phyloP scores from a whole-genome alignment of 2,888 invertebrate species.

The Pimpla rufipes region DNA sequence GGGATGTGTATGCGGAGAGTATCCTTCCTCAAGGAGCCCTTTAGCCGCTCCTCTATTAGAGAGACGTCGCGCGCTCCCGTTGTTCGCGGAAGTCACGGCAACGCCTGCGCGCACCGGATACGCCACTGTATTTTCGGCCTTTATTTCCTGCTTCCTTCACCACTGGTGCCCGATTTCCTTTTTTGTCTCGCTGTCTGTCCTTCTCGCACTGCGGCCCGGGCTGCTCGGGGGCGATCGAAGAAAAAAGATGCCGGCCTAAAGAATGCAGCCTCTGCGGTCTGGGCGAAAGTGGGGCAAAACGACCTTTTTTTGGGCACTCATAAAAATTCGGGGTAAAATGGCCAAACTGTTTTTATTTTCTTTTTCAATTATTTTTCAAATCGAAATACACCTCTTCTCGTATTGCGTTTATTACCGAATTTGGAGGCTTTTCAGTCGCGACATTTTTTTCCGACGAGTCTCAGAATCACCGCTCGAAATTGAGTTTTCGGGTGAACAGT shows the following conservation, averaged over 20 bases:
- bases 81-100: background rate
- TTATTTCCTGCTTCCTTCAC: conserved; percentile 22
- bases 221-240: background rate
- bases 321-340: no score
- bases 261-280: conserved; percentile 10
- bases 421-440: no score
- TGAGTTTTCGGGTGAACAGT: no score
- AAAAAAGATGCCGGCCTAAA: conserved; percentile 12
- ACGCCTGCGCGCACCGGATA: conserved; percentile 3
- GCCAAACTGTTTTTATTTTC: no score
- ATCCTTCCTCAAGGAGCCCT: conserved; percentile 11
- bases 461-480: no score
- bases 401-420: no score
- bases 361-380: no score
- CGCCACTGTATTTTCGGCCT: background rate
- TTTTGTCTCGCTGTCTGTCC: background rate
- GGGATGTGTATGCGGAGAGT: background rate
- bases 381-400: no score
- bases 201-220: background rate
- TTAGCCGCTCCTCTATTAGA: conserved; percentile 11
- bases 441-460: no score
- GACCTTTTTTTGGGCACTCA: no score
- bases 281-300: no score
- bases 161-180: background rate
- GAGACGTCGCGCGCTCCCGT: conserved; percentile 5